Evolutionary conservation across 2,113 vertebrate genomes (phyloP).

Genomic region (Acanthochromis polyacanthus): DNA sequence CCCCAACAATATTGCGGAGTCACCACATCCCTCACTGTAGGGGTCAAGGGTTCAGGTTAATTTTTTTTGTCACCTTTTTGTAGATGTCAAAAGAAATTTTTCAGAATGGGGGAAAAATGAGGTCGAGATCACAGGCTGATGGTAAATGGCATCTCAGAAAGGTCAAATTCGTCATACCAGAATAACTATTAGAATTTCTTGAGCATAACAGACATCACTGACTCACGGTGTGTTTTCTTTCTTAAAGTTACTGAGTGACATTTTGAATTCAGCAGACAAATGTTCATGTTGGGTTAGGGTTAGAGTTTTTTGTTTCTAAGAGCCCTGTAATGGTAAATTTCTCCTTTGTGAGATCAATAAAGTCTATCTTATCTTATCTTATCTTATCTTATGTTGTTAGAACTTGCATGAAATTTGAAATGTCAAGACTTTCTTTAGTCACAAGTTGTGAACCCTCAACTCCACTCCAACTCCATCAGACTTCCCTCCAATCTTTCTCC

Average conservation of each 20-base stretch:
- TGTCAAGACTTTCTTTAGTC: neutral
- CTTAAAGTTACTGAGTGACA: neutral
- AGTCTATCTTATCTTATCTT: too few relatives aligned
- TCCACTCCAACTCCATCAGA: neutral
- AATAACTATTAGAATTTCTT: too few relatives aligned
- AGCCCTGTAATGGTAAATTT: too few relatives aligned
- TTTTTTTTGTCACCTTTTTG: too few relatives aligned
- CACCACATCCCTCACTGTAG: too few relatives aligned
- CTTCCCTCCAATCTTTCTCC: neutral
- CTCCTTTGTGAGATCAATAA: too few relatives aligned
- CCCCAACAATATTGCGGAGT: too few relatives aligned
- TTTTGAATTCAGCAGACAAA: constrained; percentile 6
- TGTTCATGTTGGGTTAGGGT: too few relatives aligned
- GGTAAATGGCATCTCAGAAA: neutral
- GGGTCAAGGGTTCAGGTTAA: too few relatives aligned
- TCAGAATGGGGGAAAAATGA: neutral
- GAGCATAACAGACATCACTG: too few relatives aligned
- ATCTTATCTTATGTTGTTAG: too few relatives aligned
- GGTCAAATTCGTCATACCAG: neutral
- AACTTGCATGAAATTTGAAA: neutral
- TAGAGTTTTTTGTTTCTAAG: too few relatives aligned
- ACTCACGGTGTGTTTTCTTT: neutral
- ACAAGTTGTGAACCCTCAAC: constrained; percentile 5
- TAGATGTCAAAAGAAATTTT: neutral
- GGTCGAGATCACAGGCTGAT: neutral